Conservation (phyloP, 1,140 invertebrate species). For the Drosophila insularis region DNA sequence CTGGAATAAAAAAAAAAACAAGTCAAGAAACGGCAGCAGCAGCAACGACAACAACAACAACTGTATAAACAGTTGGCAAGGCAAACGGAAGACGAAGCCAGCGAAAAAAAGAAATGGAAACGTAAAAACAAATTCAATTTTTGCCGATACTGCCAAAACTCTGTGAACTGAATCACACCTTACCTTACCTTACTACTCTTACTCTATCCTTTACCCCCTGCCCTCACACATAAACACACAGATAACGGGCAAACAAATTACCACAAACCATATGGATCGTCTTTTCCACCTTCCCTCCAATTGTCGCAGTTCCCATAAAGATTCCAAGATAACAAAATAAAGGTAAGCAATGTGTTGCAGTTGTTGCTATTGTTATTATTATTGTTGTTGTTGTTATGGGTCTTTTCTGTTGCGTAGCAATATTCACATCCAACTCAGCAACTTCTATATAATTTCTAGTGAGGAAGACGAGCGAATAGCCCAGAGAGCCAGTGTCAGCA, state of each 20-base stretch:
- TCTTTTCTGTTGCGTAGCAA: conserved; percentile 5
- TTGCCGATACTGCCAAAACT: conserved; percentile 26
- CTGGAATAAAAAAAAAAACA: conserved; percentile 19
- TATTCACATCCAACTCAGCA: conserved; percentile 30
- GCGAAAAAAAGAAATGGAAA: conserved; percentile 30
- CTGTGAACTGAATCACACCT: neutral
- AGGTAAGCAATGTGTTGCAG: conserved; percentile 4
- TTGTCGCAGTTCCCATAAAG: neutral
- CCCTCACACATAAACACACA: neutral
- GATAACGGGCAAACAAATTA: neutral
- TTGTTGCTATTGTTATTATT: neutral
- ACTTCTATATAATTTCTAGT: neutral
- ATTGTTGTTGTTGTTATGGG: neutral
- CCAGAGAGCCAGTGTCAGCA: conserved; percentile 19
- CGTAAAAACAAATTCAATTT: conserved; percentile 35
- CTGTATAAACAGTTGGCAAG: conserved; percentile 68
- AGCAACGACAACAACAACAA: conserved; percentile 18
- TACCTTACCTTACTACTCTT: neutral
- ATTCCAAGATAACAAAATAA: conserved; percentile 22
- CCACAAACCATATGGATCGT: conserved; percentile 15
- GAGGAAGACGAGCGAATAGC: neutral
- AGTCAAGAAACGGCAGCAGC: conserved; percentile 19
- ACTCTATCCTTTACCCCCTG: neutral
- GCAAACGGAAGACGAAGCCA: conserved; percentile 26
- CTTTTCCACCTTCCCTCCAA: neutral